Conservation (phyloP, 1,140 invertebrate species). For the Linepithema humile region DNA sequence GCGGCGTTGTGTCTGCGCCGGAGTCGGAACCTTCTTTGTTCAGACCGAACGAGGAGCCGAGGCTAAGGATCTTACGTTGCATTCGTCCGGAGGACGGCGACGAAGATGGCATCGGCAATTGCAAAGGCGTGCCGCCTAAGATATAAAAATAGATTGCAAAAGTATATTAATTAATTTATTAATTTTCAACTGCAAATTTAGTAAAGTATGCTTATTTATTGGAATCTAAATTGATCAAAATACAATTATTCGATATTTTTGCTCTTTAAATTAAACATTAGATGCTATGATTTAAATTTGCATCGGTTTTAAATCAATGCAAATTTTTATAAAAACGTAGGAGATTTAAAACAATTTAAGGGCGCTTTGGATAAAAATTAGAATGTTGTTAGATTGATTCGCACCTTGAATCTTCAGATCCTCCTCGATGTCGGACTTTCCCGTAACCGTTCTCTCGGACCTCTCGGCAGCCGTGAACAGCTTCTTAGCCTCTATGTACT, state of each 20-base stretch:
- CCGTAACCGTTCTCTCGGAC: conserved; percentile 83
- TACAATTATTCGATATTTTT: not conserved
- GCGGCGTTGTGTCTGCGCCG: conserved; percentile 91
- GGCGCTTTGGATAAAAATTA: too few species aligned
- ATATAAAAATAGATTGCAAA: not conserved
- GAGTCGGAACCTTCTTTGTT: conserved; percentile 91
- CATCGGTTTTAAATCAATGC: not conserved
- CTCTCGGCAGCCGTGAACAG: conserved; percentile 83
- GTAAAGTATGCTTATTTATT: not conserved
- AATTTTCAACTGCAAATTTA: not conserved
- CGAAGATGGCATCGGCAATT: conserved; percentile 84
- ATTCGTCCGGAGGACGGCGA: conserved; percentile 84
- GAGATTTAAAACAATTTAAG: conserved; percentile 7
- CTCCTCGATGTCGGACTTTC: conserved; percentile 84
- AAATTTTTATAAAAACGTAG: not conserved
- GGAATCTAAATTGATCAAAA: too few species aligned
- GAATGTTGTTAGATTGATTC: not conserved
- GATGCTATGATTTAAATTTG: not conserved
- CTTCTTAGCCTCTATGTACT: conserved; percentile 86
- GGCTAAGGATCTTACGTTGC: conserved; percentile 85
- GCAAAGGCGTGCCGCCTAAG: conserved; percentile 76
- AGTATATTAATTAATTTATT: not conserved
- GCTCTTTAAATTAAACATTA: not conserved
- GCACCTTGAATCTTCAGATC: conserved; percentile 83
- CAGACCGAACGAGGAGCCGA: conserved; percentile 85